Evolutionary conservation across 2,113 vertebrate genomes (phyloP), one percentile per base, ranked within the genome.

Genomic region (Coryphaenoides rupestris): DNA sequence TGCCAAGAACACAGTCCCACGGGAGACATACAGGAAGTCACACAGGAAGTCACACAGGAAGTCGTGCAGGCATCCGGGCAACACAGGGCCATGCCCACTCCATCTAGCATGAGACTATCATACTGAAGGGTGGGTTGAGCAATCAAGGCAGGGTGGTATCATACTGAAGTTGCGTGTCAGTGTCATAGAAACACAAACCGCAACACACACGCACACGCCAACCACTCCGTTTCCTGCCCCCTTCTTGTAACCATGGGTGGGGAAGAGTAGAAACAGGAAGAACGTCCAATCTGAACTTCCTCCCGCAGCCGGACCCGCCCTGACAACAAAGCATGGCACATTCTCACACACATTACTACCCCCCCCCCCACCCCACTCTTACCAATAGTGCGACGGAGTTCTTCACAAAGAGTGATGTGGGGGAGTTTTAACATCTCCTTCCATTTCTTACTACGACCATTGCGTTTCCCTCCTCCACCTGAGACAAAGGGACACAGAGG

Each of bases 401-500:
- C 91, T 52, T 86, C 88, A 81, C 95, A 96, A 59, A 90, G 86
- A 85, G 91, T 94, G 77, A 95, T 80, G 53, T 93, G 90, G 1
- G 96, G 96, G 57, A 98, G 88, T 84, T 93, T 94, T 24, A 98
- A 86, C 91, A 98, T 94, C 80, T 96, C 93, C 84, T 75, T 95
- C 95, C 96, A 98, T 85, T 93, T 96, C 79, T 93, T 96, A 79
- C 96, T 98, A 63, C 94, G 92, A 1, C 95, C 93, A 53, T 87
- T 94, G 78, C 91, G 89, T 75, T 94, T 94, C 74, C 92, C 90
- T 77, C 87, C 85, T 59, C 89, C 92, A 87, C 91, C 94, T 98
- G 19, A 9, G 23, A 26, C 22, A 46, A 3, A 14, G 21, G 58
- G 55, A 28, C 23, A 52, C 17, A 21, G 28, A 21, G 33, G 24